Percentiles rank a stretch among this genome's conserved stretches.
Conservation (phyloP, 2,113 vertebrate genomes). For the Halcyon senegalensis region DNA sequence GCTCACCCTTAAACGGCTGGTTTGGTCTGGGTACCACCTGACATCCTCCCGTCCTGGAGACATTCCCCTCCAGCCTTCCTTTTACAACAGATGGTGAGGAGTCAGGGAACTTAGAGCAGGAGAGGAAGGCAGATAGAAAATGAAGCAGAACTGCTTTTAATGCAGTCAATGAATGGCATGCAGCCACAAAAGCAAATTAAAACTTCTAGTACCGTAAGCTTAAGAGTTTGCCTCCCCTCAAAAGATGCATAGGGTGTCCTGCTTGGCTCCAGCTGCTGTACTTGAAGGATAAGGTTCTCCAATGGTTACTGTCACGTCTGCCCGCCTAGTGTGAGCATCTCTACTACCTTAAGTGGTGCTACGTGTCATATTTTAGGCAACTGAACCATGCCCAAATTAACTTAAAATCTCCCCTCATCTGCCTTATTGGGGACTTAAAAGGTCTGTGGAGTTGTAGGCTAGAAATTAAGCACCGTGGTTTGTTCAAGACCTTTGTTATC, state of each 20-base stretch:
- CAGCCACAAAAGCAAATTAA: background rate
- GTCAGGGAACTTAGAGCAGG: background rate
- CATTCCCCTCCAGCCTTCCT: background rate
- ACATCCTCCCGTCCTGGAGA: background rate
- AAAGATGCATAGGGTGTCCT: background rate
- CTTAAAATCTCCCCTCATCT: background rate
- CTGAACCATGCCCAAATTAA: background rate
- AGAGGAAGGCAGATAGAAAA: background rate
- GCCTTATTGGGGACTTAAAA: background rate
- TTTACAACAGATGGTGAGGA: background rate
- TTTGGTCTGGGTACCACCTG: background rate
- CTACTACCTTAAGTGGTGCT: background rate
- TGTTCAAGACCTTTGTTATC: background rate
- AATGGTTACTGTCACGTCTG: rapidly evolving
- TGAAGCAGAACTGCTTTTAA: background rate
- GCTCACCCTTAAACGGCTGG: background rate
- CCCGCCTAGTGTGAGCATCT: background rate
- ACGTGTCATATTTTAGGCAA: background rate
- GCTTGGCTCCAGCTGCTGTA: background rate
- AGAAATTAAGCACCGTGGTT: background rate
- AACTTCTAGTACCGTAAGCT: background rate
- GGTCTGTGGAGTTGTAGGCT: background rate
- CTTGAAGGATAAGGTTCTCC: background rate
- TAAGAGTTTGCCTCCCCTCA: background rate
- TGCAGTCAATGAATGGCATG: background rate